Evolutionary conservation across 2,797 vertebrate genomes (phyloP).

Genomic region (Peromyscus eremicus): DNA sequence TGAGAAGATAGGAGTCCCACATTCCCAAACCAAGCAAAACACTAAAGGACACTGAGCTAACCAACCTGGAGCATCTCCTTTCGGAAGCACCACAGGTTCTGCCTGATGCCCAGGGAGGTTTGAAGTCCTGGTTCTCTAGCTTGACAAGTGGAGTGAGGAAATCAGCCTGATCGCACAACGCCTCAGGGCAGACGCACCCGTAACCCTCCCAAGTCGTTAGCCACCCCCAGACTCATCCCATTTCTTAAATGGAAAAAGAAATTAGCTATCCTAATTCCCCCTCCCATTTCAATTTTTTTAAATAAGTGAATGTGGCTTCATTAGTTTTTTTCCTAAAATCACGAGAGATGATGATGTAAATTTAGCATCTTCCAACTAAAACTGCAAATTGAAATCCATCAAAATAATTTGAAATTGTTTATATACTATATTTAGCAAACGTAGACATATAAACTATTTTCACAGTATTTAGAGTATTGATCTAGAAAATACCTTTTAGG

Average conservation of each 20-base stretch:
- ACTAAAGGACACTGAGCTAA: not conserved
- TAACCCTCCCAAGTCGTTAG: not conserved
- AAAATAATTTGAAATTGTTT: slow-evolving; percentile 38
- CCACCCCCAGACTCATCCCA: not conserved
- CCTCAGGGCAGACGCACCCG: not conserved
- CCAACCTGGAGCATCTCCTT: not conserved
- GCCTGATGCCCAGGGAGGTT: not conserved
- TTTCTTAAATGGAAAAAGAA: slow-evolving; percentile 35
- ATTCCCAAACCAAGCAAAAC: not conserved
- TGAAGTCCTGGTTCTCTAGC: not conserved
- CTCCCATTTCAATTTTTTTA: not conserved
- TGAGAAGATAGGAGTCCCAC: not conserved
- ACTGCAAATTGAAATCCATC: slow-evolving; percentile 10
- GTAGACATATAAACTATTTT: not conserved
- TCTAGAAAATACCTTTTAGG: not conserved
- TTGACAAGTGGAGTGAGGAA: not conserved
- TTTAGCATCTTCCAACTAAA: not conserved
- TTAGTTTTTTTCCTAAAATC: slow-evolving; percentile 17
- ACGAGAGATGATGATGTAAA: not conserved
- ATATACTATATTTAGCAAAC: not conserved
- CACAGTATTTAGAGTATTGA: not conserved
- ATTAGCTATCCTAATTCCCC: not conserved
- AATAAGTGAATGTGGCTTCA: not conserved
- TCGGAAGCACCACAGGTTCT: not conserved
- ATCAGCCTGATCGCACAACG: not conserved